Base-by-base conservation (phyloP, 1,140 invertebrate genomes). In the Cydia amplana region DNA sequence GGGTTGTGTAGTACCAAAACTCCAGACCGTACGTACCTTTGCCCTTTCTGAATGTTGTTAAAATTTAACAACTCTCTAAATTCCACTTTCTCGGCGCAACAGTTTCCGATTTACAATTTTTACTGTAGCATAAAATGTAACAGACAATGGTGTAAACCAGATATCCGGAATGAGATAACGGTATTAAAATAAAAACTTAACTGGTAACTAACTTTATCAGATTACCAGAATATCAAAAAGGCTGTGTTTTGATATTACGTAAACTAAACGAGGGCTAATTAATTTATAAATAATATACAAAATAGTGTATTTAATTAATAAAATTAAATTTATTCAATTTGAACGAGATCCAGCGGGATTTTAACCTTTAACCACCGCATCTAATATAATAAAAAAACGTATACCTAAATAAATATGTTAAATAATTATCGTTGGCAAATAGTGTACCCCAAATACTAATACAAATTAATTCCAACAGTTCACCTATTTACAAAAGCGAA, bases 21-120 rank as follows among this genome's bases (percentile, higher is more conserved):
- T 76, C 77, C 78, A 73, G 75, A 72, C 73, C 51, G 70, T 43
- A 51, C 43, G 20, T 43, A 60, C 32, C 25, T 64, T 60, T 64
- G 60, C 60, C 78, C 77, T 74, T 80, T 72, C 79, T 72, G 72
- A 75, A 81, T 77, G 79, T 79, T 82, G 85, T 89, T 86, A 88
- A 90, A 86, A 83, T 90, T 86, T 85, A 83, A 87, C 85, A 89
- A 85, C 85, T 82, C 79, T 82, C 83, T 81, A 82, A 70, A 70
- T 70, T 70, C 65, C 67, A 82, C 77, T 79, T 78, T 73, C 78
- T 75, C 73, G 70, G 74, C 77, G 60, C 75, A 80, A 80, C 20
- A 70, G 65, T 18, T 40, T 70, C 76, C 80, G 78, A 82, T 83
- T 85, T 80, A 83, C 79, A 83, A 82, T 83, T 84, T 84, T 70